Conservation (phyloP, 2,797 vertebrate species). For the Pitangus sulphuratus region DNA sequence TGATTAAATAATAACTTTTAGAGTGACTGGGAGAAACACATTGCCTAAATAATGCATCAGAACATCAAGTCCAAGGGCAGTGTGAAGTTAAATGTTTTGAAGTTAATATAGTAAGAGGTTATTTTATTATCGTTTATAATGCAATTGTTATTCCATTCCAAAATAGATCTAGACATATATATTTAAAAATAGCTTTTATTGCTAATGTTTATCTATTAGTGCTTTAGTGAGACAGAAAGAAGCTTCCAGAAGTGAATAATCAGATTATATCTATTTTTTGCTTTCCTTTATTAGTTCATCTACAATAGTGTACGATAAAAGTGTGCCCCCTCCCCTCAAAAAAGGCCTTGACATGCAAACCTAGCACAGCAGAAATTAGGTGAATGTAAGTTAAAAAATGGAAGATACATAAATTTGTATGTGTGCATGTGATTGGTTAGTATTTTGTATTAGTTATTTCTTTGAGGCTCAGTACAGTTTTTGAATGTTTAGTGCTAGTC, state of each 20-base stretch:
- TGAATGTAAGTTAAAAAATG: background rate
- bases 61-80: background rate
- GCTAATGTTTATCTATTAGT: background rate
- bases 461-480: background rate
- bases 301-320: background rate
- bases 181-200: background rate
- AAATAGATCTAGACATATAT: background rate
- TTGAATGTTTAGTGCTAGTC: background rate
- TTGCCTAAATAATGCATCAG: constrained; percentile 26
- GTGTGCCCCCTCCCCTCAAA: accelerated
- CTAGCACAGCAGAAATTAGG: accelerated
- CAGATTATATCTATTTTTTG: background rate
- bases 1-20: constrained; percentile 17
- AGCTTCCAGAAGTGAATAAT: background rate
- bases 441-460: background rate
- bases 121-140: background rate
- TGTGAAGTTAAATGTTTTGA: background rate
- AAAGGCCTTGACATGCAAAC: background rate
- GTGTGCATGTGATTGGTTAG: background rate
- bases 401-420: background rate
- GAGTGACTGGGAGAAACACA: background rate
- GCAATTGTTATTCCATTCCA: background rate
- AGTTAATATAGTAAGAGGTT: background rate
- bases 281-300: background rate
- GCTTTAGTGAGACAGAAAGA: background rate